Evolutionary conservation across 2,797 vertebrate genomes (phyloP).

Genomic region (Tragopan temminckii): DNA sequence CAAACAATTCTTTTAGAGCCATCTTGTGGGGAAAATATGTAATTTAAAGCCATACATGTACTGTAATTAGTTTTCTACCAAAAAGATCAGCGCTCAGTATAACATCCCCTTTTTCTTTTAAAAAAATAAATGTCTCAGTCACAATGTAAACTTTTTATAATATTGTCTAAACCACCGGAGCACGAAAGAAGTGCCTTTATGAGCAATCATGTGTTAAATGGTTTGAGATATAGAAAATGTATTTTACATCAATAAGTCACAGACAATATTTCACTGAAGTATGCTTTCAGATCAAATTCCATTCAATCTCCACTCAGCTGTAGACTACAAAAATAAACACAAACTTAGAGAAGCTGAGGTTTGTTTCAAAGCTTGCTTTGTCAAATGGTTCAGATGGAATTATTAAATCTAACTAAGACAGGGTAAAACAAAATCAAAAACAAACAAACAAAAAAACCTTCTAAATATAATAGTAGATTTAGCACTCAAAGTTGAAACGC

Average conservation of each 20-base stretch:
- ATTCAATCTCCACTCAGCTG: background rate
- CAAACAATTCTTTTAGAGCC: constrained; percentile 41
- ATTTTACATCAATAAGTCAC: background rate
- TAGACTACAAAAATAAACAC: background rate
- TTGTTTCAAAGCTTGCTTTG: background rate
- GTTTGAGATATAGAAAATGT: constrained; percentile 34
- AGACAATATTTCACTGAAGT: background rate
- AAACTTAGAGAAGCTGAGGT: background rate
- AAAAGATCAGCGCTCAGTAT: constrained; percentile 2
- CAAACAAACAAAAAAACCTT: background rate
- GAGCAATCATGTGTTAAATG: constrained; percentile 4
- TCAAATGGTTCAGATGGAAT: background rate
- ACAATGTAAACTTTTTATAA: constrained; percentile 52
- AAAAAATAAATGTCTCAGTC: constrained; percentile 52
- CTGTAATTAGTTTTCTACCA: background rate
- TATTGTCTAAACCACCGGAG: constrained; percentile 31
- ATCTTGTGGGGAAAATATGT: constrained; percentile 40
- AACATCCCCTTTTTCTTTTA: background rate
- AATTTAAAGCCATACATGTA: constrained; percentile 15
- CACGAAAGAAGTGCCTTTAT: constrained; percentile 23
- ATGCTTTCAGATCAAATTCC: background rate
- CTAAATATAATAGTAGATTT: background rate
- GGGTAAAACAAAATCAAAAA: background rate
- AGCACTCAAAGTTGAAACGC: background rate
- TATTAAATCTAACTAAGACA: background rate